Evolutionary conservation across 2,113 vertebrate genomes (phyloP), one percentile per base, ranked within the genome.

Genomic region (Corythoichthys intestinalis): DNA sequence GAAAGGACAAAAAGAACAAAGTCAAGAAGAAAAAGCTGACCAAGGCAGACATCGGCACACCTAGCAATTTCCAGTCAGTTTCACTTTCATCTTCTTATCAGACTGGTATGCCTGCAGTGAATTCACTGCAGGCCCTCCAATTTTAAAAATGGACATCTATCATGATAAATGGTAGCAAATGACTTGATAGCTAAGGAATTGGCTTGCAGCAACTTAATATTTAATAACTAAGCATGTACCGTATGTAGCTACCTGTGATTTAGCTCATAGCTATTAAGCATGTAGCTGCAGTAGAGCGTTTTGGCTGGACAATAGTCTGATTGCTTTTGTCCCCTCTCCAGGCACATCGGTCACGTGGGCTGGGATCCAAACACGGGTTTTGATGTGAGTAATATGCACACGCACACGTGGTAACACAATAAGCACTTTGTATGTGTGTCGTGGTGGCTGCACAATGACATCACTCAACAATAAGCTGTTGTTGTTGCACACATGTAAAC

Each of bases 291-390:
- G n/a, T 3, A 11, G 53, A 17, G 7, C 12, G 17, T 17, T 11
- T 49, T 6, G 8, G 0, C 46, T 65, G 11, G 41, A 44, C 41
- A 44, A 44, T 4, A 9, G 20, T 52, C 14, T 52, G 13, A 38
- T 4, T 41, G 48, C 17, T 1, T 53, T 48, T n/a, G 44, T 64
- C 39, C 15, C 15, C 10, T 49, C 28, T 67, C 63, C 88, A 99
- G 97, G 76, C 97, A 99, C 84, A 96, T 99, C 82, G 97, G 97
- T 83, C 97, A 99, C 88, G 96, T 98, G 89, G 97, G 97, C 80
- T 99, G 97, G 97, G 97, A 98, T 90, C 97, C 97, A 72, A 98
- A 99, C 90, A 98, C 97, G 75, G 97, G 97, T 78, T 99, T 99
- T 92, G 97, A 99, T 93, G 97, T 98, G 92, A 99, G 97, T 98